Percentiles rank a stretch among this genome's conserved stretches.
phyloP scores from a whole-genome alignment of 1,140 invertebrate species.

The Sycophila sp. region DNA sequence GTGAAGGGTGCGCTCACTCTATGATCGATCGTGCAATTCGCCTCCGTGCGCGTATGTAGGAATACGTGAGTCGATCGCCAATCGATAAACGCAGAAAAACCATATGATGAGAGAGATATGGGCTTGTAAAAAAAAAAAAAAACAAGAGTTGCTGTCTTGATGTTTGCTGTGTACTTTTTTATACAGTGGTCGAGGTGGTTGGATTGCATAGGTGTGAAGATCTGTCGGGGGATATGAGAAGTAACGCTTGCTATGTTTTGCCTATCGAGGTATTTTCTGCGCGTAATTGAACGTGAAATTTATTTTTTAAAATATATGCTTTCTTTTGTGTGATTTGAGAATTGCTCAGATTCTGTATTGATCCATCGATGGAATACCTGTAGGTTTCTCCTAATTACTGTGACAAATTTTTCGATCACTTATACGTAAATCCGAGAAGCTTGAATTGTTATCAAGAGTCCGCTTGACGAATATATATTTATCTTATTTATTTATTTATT shows the following conservation, averaged over 20 bases:
- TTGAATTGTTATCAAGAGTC: no score
- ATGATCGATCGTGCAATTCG: slow-evolving; percentile 48
- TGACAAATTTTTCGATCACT: no score
- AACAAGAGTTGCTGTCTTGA: background rate
- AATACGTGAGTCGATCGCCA: slow-evolving; percentile 41
- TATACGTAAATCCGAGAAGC: no score
- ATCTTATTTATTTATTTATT: no score
- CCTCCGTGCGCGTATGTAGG: no score
- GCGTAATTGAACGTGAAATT: background rate
- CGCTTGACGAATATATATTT: no score
- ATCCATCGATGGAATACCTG: no score
- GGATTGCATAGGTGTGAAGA: background rate
- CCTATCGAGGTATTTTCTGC: no score
- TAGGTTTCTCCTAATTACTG: no score
- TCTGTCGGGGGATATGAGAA: slow-evolving; percentile 16
- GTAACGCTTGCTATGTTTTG: no score
- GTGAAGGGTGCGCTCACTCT: slow-evolving; percentile 44
- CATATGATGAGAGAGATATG: background rate
- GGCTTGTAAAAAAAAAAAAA: background rate
- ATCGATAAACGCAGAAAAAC: slow-evolving; percentile 41
- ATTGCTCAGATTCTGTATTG: no score
- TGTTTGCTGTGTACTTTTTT: background rate
- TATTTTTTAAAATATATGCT: no score
- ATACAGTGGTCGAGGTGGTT: background rate
- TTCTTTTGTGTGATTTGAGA: background rate